Base-by-base conservation (phyloP, 2,797 vertebrate species). In the Gastrophryne carolinensis region DNA sequence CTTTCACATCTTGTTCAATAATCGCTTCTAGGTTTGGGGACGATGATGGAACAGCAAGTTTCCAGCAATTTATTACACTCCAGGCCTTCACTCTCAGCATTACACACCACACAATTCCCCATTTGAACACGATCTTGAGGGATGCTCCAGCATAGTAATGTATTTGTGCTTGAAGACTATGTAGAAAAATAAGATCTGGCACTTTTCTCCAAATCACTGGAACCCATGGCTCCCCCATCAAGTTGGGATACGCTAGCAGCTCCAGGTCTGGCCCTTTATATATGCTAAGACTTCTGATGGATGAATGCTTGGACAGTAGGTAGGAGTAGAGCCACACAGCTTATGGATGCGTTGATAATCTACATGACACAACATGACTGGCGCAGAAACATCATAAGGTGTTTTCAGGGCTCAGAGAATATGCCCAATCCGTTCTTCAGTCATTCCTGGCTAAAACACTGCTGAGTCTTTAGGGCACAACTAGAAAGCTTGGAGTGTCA, bases 401-500 rank as follows among this genome's bases (percentile, higher is more conserved):
- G 85, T 89, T 87, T 84, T 84, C 78, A 84, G 87, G 86, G 83
- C 89, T 86, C 87, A 86, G 85, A 89, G 85, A 86, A 83, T 81
- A 80, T 80, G 84, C 78, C 89, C 87, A 87, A 79, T 82, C 69
- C 79, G 75, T 80, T 71, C 84, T 61, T 37, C 39, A 66, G 62
- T 10, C 35, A 58, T 80, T 88, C 80, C 80, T 84, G 88, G 86
- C 87, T 85, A 86, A 89, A 86, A 76, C 56, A 54, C 79, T 86
- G 82, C 79, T 79, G 41, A 64, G 67, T 81, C 75, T 61, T 30
- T 77, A 82, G 21, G 73, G 52, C 47, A 80, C 73, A 84, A 86
- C 29, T 81, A 81, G 81, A 79, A 1, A 79, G 66, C 84, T 73
- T 89, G 85, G 88, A 89, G 90, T 93, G 97, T 99, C 97, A 98